Evolutionary conservation across 1,140 invertebrate genomes (phyloP), one percentile per base, ranked within the genome.

Genomic region (Drosophila nasuta): DNA sequence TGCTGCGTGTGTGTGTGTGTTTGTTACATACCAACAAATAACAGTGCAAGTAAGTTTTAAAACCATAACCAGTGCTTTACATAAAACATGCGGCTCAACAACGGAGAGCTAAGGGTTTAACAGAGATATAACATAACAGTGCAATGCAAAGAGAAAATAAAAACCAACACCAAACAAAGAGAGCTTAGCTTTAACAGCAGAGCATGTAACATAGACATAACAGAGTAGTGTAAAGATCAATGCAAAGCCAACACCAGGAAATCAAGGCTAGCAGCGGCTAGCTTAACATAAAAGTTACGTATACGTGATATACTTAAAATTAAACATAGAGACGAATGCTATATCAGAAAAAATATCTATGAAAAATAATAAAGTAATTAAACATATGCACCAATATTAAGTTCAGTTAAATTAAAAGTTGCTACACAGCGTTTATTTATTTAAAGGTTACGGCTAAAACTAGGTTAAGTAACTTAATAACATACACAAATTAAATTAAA

Each of bases 1-100:
- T 48, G 52, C 20, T 25, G 60, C 35, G 7, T 25, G 10, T 28
- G n/a, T 60, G 28, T 56, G 66, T 72, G 43, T 54, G 43, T 51
- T 48, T 65, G 46, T 75, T 69, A 88, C 85, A 89, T 88, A 88
- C 85, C 85, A 73, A 65, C 35, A 63, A 13, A 67, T 35, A 15
- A 11, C 30, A 58, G 57, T 64, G 60, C 69, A 76, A 66, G 56
- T 7, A 41, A 11, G 15, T 17, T 13, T 25, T 11, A 41, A 67
- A 75, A 81, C 70, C 71, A 78, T 78, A 60, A 41, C 4, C 56
- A 45, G 69, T 7, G 46, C 46, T 77, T 64, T 59, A 58, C 38
- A 30, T 69, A 20, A 67, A 25, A 59, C 54, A 58, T 20, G 56
- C 38, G 56, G 11, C 35, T 56, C 28, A 43, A 64, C 41, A 71